Base-by-base conservation (phyloP, 1,140 invertebrate genomes). In the Dreissena polymorpha region DNA sequence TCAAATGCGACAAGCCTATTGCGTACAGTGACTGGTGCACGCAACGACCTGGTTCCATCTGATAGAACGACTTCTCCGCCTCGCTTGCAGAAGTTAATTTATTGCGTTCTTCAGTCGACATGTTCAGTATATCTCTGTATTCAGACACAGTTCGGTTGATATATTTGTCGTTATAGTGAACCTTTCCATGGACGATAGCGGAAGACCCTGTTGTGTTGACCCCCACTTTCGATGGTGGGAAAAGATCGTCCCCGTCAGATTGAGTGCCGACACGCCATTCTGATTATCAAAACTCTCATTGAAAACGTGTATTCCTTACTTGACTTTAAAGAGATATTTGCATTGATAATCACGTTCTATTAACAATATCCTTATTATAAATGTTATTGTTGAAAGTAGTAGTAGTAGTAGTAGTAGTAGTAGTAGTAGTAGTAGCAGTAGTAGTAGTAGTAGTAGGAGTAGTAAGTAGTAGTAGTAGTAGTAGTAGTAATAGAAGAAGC, bases 21-120 rank as follows among this genome's bases (percentile, higher is more conserved):
- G 65, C 77, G 64, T 71, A 71, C 8, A 79, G 65, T 8, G 67
- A 70, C n/a, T 71, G 67, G 14, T 79, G 29, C 0, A 70, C 25
- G 63, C 77, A 79, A 13, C 77, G 50, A 2, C 77, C 77, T n/a
- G 77, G 77, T 63, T 79, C 77, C 67, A 79, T 71, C 25, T 70
- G 39, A 14, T 70, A 79, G 29, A 70, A 79, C 14, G 68, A 63
- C 53, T 79, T 79, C 57, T 55, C 77, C 23, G 57, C 25, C 14
- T 79, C 68, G 27, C 39, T 49, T 39, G 67, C 68, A 27, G 14
- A 23, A 16, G 67, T 70, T 13, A 79, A 8, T 12, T 63, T 68
- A 0, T 23, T 27, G 2, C 65, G 69, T 53, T 71, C 51, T 27
- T 71, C 65, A 16, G 55, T 5, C 25, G 67, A 57, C 77, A 57